phyloP scores from a whole-genome alignment of 2,113 vertebrate species.

The Narcine bancroftii region DNA sequence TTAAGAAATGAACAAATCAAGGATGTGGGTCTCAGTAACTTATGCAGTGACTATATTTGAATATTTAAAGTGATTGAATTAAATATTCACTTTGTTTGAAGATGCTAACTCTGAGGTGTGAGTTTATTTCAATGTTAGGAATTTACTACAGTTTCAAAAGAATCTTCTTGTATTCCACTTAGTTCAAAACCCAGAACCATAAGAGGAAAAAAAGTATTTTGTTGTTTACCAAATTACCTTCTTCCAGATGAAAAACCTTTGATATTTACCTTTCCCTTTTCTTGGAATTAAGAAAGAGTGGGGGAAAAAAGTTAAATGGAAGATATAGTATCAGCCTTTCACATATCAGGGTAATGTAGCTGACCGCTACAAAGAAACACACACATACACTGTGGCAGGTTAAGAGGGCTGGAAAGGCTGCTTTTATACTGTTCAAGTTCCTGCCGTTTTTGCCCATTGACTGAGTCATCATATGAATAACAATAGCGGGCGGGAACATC shows the following conservation, averaged over 20 bases:
- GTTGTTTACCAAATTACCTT: background rate
- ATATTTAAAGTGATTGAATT: background rate
- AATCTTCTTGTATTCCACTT: background rate
- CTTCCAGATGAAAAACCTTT: background rate
- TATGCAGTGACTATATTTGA: background rate
- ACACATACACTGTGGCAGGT: no score
- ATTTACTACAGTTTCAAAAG: background rate
- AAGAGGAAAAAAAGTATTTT: background rate
- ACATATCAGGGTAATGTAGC: no score
- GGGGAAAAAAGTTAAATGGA: background rate
- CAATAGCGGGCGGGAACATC: no score
- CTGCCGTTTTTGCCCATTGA: no score
- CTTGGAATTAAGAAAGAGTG: background rate
- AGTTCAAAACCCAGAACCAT: background rate
- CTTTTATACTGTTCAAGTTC: no score
- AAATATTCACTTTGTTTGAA: background rate
- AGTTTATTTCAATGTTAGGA: background rate
- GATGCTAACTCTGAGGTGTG: background rate
- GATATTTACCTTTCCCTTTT: background rate
- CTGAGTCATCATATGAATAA: no score
- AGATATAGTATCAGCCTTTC: background rate
- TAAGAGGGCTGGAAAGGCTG: no score
- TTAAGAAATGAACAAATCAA: background rate
- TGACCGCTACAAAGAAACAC: no score
- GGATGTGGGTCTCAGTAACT: background rate